These are phyloP conservation scores for Fratercula arctica DNA, from an alignment of 2,797 vertebrate species.

Conservation along the genomic window DNA sequence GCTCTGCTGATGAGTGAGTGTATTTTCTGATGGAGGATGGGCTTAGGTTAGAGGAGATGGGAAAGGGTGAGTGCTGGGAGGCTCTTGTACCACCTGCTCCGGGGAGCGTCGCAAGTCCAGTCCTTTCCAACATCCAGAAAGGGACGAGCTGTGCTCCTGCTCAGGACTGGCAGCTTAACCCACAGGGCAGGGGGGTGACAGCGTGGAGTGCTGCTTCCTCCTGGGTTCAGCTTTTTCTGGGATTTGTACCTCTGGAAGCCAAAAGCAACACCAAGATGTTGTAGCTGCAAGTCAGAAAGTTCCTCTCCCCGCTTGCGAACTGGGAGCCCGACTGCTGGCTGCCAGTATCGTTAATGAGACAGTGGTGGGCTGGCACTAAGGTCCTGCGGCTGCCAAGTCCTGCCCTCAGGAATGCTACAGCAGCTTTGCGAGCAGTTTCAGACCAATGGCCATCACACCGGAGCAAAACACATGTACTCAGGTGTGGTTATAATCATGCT, in stretches of 20 bases:
- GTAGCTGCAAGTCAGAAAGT: constrained; percentile 7
- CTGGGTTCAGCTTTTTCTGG: neutral
- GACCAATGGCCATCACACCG: neutral
- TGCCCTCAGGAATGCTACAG: constrained; percentile 38
- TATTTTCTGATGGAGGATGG: neutral
- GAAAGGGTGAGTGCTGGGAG: neutral
- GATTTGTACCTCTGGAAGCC: neutral
- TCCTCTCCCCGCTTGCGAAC: neutral
- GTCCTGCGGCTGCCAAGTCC: constrained; percentile 4
- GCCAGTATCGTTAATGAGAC: neutral
- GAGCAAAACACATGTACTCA: constrained; percentile 21
- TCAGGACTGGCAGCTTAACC: neutral
- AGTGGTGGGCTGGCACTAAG: neutral
- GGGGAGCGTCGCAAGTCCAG: neutral
- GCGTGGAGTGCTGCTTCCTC: neutral
- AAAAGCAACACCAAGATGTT: neutral
- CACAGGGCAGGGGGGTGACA: accelerated
- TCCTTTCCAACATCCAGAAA: neutral
- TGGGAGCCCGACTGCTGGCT: neutral
- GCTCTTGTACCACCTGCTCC: neutral
- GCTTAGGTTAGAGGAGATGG: neutral
- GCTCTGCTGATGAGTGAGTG: neutral
- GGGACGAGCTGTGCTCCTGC: neutral
- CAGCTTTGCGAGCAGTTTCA: neutral
- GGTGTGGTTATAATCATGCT: constrained; percentile 57